Evolutionary conservation across 2,113 vertebrate genomes (phyloP), one percentile per base, ranked within the genome.

Genomic region (Archilochus colubris): DNA sequence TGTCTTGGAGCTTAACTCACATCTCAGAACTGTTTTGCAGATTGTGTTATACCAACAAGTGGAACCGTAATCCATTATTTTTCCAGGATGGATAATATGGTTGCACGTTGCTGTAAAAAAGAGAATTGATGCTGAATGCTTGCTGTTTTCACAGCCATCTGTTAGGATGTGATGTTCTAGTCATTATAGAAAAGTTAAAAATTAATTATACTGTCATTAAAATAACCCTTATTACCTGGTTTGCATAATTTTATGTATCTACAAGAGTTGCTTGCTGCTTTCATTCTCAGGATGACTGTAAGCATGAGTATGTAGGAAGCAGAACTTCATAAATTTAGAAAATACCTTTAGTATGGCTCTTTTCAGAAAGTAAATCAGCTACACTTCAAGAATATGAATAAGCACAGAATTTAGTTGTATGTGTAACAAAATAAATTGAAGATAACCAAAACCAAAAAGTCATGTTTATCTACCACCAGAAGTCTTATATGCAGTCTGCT

Each of bases 121-220:
- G 38, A 75, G 48, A 88, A 53, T 25, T 63, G 70, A 57, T 73
- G 43, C 79, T 95, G 72, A 88, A 57, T 36, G 50, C 44, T 92
- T 83, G 31, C 63, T 86, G 51, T 38, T 88, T 93, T 83, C 63
- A 77, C n/a, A 75, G n/a, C 79, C 86, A 84, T 92, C 86, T 95
- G 93, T 64, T 95, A 86, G 36, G 28, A 61, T 70, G 22, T 54
- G 38, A 70, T 88, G 79, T 38, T 88, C 63, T 64, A 72, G 62
- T 75, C 51, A 31, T 94, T 70, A 61, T 30, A 54, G 58, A 72
- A 90, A 82, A 90, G 57, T 57, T 64, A 50, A 91, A 96, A 86
- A 88, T 88, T 1, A 85, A 86, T 84, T 93, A 24, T 55, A 40
- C 33, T 68, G 50, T 64, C n/a, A 50, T 68, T 24, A 90, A 93